Evolutionary conservation across 1,140 invertebrate genomes (phyloP).

Genomic region (Steinernema khuongi): DNA sequence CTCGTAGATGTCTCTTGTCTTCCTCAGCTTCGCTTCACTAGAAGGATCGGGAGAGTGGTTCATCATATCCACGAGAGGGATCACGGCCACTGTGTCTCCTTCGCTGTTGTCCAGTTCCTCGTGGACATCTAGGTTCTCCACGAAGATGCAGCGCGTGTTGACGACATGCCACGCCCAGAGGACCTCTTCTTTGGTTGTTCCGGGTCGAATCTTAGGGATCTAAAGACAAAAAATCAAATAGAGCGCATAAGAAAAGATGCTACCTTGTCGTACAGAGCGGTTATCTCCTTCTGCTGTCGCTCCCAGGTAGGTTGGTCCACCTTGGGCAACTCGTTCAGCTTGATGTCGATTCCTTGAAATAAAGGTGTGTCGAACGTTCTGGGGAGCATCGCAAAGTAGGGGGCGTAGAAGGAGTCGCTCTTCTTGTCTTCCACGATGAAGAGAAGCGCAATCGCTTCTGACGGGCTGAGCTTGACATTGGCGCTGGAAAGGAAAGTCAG

Average conservation of each 20-base stretch:
- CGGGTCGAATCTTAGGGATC: constrained; percentile 5
- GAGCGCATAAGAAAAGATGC: neutral
- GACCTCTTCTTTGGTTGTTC: constrained; percentile 38
- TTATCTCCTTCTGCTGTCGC: constrained; percentile 31
- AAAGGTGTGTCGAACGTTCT: constrained; percentile 29
- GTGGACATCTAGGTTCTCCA: constrained; percentile 38
- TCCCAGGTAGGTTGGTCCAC: constrained; percentile 17
- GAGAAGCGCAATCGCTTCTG: constrained; percentile 32
- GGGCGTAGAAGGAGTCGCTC: constrained; percentile 26
- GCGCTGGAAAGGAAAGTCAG: neutral
- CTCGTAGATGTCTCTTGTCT: constrained; percentile 28
- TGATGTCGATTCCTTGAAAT: constrained; percentile 27
- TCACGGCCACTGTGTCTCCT: constrained; percentile 67
- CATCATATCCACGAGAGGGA: constrained; percentile 73
- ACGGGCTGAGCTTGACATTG: constrained; percentile 18
- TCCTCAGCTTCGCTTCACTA: neutral
- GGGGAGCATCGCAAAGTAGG: constrained; percentile 39
- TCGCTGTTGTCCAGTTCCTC: constrained; percentile 35
- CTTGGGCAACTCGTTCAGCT: constrained; percentile 20
- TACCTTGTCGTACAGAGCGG: neutral
- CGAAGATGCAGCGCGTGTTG: constrained; percentile 70
- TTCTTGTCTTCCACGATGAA: constrained; percentile 28
- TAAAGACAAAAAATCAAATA: neutral
- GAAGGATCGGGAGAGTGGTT: constrained; percentile 67
- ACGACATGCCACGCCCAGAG: constrained; percentile 69